These are phyloP conservation scores for Manduca sexta DNA, from an alignment of 1,140 invertebrate species.

Conservation along the genomic window DNA sequence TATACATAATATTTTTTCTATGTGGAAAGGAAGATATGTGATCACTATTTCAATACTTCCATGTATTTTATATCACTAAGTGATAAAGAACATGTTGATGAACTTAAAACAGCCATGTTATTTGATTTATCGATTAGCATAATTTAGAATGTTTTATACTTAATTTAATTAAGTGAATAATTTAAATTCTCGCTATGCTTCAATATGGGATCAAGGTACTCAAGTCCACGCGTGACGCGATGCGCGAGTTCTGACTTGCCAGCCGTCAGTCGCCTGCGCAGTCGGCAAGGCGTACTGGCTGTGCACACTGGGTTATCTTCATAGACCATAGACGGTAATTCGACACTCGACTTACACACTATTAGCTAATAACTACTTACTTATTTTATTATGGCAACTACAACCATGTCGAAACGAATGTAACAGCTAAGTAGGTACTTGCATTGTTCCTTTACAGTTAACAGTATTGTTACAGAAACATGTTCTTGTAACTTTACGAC, in stretches of 20 bases:
- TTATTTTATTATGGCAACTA: slow-evolving; percentile 25
- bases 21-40: slow-evolving; percentile 54
- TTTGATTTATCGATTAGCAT: slow-evolving; percentile 32
- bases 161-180: slow-evolving; percentile 55
- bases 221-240: no score
- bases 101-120: slow-evolving; percentile 26
- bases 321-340: slow-evolving; percentile 12
- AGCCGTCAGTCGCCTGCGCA: no score
- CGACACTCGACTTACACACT: slow-evolving; percentile 17
- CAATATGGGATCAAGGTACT: not conserved
- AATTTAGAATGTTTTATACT: slow-evolving; percentile 48
- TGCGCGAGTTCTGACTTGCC: not conserved
- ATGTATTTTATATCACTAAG: slow-evolving; percentile 52
- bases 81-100: slow-evolving; percentile 37
- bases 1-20: slow-evolving; percentile 27
- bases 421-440: slow-evolving; percentile 1
- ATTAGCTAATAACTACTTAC: slow-evolving; percentile 18
- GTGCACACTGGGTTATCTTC: not conserved
- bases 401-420: slow-evolving; percentile 12
- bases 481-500: not conserved
- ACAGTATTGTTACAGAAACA: slow-evolving; percentile 7
- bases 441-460: slow-evolving; percentile 10
- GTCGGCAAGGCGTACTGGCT: no score
- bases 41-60: slow-evolving; percentile 34
- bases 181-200: slow-evolving; percentile 6